These are phyloP conservation scores for Typhlichthys subterraneus DNA, from an alignment of 2,797 vertebrate species.

Conservation along the genomic window DNA sequence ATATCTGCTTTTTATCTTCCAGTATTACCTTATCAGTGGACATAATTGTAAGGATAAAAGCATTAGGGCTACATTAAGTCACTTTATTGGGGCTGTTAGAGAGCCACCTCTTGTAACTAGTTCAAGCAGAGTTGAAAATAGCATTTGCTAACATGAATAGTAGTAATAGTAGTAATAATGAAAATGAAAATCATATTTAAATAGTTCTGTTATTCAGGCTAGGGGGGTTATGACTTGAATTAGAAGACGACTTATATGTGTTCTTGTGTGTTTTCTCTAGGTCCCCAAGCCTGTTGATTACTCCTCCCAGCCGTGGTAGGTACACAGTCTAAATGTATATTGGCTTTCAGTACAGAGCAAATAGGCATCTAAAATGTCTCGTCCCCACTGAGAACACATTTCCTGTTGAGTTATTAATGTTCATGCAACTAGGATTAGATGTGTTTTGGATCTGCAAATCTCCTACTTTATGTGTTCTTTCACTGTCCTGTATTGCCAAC, in stretches of 20 bases:
- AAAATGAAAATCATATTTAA: too few relatives aligned
- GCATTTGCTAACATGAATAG: neutral
- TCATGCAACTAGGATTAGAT: too few relatives aligned
- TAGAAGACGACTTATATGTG: too few relatives aligned
- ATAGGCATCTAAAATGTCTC: neutral
- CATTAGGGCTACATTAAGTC: slow-evolving; percentile 13
- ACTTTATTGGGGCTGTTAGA: slow-evolving; percentile 51
- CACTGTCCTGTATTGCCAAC: too few relatives aligned
- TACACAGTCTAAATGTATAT: slow-evolving; percentile 34
- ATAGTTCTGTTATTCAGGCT: too few relatives aligned
- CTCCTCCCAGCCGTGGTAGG: slow-evolving; percentile 91
- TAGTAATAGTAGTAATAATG: neutral
- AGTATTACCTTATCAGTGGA: neutral
- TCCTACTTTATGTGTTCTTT: too few relatives aligned
- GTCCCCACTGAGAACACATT: too few relatives aligned
- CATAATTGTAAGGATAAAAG: slow-evolving; percentile 56
- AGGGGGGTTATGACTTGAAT: too few relatives aligned
- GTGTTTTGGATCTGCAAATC: too few relatives aligned
- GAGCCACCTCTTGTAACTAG: slow-evolving; percentile 23
- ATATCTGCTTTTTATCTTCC: too few relatives aligned
- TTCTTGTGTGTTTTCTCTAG: slow-evolving; percentile 64
- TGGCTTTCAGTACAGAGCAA: neutral
- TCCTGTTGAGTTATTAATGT: too few relatives aligned
- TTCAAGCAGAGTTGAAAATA: too few relatives aligned
- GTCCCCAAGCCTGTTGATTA: slow-evolving; percentile 95